Percentiles rank a stretch among this genome's conserved stretches.
Conservation (phyloP, 2,113 vertebrate species). For the Bubalus kerabau region DNA sequence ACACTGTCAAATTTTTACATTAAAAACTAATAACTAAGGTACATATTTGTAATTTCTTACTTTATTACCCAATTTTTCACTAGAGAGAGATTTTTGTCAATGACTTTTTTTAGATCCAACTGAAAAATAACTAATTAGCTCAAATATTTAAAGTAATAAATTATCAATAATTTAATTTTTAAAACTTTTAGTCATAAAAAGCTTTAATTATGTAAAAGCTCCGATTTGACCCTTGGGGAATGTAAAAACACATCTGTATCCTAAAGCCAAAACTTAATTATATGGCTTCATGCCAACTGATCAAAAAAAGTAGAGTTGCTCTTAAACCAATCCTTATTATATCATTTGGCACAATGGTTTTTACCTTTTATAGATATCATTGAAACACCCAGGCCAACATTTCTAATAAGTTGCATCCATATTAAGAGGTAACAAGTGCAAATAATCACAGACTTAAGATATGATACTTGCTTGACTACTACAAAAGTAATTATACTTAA, state of each 20-base stretch:
- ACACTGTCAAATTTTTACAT: slow-evolving; percentile 33
- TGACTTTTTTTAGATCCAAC: slow-evolving; percentile 9
- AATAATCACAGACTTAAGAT: slow-evolving; percentile 67
- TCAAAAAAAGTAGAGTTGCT: slow-evolving; percentile 9
- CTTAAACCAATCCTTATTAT: slow-evolving; percentile 39
- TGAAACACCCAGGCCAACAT: slow-evolving; percentile 53
- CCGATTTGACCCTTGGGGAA: slow-evolving; percentile 32
- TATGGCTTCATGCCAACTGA: slow-evolving; percentile 36
- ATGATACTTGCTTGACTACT: slow-evolving; percentile 56
- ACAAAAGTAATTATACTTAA: slow-evolving; percentile 55
- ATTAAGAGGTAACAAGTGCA: slow-evolving; percentile 74
- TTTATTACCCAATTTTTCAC: slow-evolving; percentile 34
- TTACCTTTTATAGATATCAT: slow-evolving; percentile 51
- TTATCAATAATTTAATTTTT: slow-evolving; percentile 60
- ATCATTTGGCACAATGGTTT: slow-evolving; percentile 65
- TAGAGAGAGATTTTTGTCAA: slow-evolving; percentile 19
- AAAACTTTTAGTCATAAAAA: slow-evolving; percentile 20
- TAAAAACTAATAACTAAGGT: slow-evolving; percentile 32
- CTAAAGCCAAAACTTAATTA: slow-evolving; percentile 51
- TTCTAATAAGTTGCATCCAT: slow-evolving; percentile 69
- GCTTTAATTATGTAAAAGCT: slow-evolving; percentile 51
- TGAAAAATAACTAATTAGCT: slow-evolving; percentile 52
- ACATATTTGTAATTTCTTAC: slow-evolving; percentile 50
- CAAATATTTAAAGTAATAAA: slow-evolving; percentile 65
- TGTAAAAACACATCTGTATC: slow-evolving; percentile 47